Evolutionary conservation across 2,888 invertebrate genomes (phyloP), one percentile per base, ranked within the genome.

Genomic region (Luffia ferchaultella): DNA sequence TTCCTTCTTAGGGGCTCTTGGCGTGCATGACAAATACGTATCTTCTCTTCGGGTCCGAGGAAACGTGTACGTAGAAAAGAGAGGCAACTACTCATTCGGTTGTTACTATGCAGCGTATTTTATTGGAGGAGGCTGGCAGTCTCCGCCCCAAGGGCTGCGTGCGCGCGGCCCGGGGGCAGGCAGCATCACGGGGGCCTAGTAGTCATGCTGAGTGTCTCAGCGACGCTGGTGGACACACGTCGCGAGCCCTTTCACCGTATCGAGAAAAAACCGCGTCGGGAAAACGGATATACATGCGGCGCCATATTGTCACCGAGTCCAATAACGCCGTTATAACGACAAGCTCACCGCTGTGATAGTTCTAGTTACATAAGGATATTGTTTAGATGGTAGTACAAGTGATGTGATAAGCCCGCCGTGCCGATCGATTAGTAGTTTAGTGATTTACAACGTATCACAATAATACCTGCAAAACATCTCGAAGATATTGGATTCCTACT

Each of bases 151-250:
- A 60, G 63, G 62, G 58, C 62, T 59, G 60, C 59, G 74, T 76
- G 77, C 74, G 79, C 77, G 78, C 76, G 79, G 75, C 76, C 65
- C 68, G 69, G 65, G 58, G 61, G 70, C 70, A 77, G 79, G 80
- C 80, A 79, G 77, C 79, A 69, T 80, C 73, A 70, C 76, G 79
- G 79, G 79, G 82, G 82, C 77, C 76, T 68, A 73, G 77, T 82
- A 83, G 83, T 83, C 83, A 82, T 83, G 83, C 83, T 83, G 83
- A 74, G 83, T 73, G 60, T 65, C 76, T 82, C 82, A 73, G 79
- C 79, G 71, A 72, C 76, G 74, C 63, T 71, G 74, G 73, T 72
- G 82, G 79, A 73, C 76, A 70, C 79, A 79, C 71, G 79, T 71
- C 76, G 82, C 77, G 82, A 76, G 67, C 60, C 67, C 64, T 76